Percentiles rank a stretch among this genome's conserved stretches.
phyloP scores from a whole-genome alignment of 1,140 invertebrate genomes.

The Lordiphosa collinella region DNA sequence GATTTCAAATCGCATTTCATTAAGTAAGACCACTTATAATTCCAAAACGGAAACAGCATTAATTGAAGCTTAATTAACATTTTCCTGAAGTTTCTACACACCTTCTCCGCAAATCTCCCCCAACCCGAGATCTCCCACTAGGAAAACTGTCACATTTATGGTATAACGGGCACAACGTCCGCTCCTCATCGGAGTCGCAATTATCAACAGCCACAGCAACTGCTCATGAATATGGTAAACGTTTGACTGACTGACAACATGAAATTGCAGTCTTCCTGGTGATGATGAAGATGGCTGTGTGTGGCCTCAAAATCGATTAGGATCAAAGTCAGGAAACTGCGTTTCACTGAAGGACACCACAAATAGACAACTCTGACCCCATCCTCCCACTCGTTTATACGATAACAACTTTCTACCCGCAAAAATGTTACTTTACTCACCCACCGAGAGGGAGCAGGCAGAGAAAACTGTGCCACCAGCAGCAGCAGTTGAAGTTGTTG shows the following conservation, averaged over 20 bases:
- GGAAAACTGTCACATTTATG: slow-evolving; percentile 61
- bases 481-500: slow-evolving; percentile 32
- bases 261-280: slow-evolving; percentile 72
- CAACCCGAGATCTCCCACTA: neutral
- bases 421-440: slow-evolving; percentile 49
- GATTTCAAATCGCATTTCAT: neutral
- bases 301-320: slow-evolving; percentile 46
- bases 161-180: slow-evolving; percentile 54
- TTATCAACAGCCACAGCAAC: neutral
- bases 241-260: slow-evolving; percentile 35
- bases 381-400: slow-evolving; percentile 45
- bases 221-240: slow-evolving; percentile 57
- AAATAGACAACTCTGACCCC: neutral
- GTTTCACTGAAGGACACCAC: slow-evolving; percentile 10
- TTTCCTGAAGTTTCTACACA: slow-evolving; percentile 49
- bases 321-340: slow-evolving; percentile 32
- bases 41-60: slow-evolving; percentile 38
- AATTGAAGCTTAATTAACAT: slow-evolving; percentile 63
- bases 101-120: slow-evolving; percentile 12
- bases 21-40: neutral
- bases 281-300: slow-evolving; percentile 33
- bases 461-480: slow-evolving; percentile 62
- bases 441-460: slow-evolving; percentile 49
- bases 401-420: slow-evolving; percentile 71
- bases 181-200: slow-evolving; percentile 39